These are phyloP conservation scores for Neoarius graeffei DNA, from an alignment of 2,113 vertebrate genomes.

Conservation along the genomic window DNA sequence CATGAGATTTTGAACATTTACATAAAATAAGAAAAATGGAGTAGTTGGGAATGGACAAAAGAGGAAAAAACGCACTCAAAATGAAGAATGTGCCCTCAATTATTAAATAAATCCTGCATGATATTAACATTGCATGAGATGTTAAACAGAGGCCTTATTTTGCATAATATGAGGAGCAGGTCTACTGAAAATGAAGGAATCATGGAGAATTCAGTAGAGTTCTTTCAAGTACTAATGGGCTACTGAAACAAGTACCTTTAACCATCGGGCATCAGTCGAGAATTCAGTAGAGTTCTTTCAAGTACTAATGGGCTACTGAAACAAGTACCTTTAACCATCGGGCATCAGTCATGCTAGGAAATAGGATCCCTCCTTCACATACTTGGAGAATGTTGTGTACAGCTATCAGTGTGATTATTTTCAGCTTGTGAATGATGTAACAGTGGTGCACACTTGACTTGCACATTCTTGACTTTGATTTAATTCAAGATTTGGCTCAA, in stretches of 20 bases:
- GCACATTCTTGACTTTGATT: background rate
- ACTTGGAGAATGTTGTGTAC: slow-evolving; percentile 7
- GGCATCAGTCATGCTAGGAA: background rate
- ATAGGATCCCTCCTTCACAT: slow-evolving; percentile 21
- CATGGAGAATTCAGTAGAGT: background rate
- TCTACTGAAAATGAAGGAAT: background rate
- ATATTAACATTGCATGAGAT: slow-evolving; percentile 24
- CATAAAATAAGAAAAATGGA: background rate
- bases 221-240: background rate
- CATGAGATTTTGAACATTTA: background rate
- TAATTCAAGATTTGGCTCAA: background rate
- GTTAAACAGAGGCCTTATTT: background rate
- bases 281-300: background rate
- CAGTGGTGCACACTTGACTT: slow-evolving; percentile 13
- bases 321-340: slow-evolving; percentile 13
- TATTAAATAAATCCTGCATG: slow-evolving; percentile 6
- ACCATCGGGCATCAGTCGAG: background rate
- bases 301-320: background rate
- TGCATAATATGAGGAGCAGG: background rate
- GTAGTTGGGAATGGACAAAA: background rate
- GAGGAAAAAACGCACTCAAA: background rate
- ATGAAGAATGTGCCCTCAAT: slow-evolving; percentile 10
- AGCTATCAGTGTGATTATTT: slow-evolving; percentile 26
- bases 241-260: slow-evolving; percentile 8
- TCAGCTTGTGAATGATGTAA: slow-evolving; percentile 19